phyloP scores from a whole-genome alignment of 2,888 invertebrate genomes.

The Scaptomyza parva region DNA sequence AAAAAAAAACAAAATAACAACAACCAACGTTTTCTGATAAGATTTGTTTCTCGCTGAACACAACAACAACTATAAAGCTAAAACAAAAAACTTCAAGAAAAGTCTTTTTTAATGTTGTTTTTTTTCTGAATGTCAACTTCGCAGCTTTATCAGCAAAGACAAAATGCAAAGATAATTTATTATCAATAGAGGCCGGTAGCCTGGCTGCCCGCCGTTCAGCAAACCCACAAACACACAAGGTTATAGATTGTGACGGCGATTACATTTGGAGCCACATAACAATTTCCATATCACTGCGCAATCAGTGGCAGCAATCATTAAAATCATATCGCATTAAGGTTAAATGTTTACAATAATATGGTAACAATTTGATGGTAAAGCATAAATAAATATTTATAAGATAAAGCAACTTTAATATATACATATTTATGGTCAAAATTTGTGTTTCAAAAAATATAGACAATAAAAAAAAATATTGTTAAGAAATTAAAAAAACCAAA shows the following conservation, averaged over 20 bases:
- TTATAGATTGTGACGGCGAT: slow-evolving; percentile 21
- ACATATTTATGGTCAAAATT: not conserved
- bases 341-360: not conserved
- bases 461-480: too few species aligned
- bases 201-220: slow-evolving; percentile 8
- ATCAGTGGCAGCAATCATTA: slow-evolving; percentile 6
- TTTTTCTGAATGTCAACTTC: slow-evolving; percentile 71
- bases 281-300: slow-evolving; percentile 15
- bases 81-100: slow-evolving; percentile 20
- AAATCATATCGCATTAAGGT: not conserved
- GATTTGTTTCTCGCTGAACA: slow-evolving; percentile 43
- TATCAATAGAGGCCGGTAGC: slow-evolving; percentile 41
- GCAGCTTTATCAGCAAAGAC: slow-evolving; percentile 68
- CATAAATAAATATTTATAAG: not conserved
- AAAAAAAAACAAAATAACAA: not conserved
- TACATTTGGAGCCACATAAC: not conserved
- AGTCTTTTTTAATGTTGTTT: slow-evolving; percentile 61
- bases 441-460: too few species aligned
- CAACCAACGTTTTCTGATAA: slow-evolving; percentile 57
- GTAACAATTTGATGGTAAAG: not conserved
- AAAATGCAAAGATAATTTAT: slow-evolving; percentile 43
- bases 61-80: slow-evolving; percentile 6
- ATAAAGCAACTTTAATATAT: not conserved
- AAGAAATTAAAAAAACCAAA: too few species aligned
- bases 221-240: slow-evolving; percentile 25